Conservation (phyloP, 2,797 vertebrate genomes). For the Lophius americanus region DNA sequence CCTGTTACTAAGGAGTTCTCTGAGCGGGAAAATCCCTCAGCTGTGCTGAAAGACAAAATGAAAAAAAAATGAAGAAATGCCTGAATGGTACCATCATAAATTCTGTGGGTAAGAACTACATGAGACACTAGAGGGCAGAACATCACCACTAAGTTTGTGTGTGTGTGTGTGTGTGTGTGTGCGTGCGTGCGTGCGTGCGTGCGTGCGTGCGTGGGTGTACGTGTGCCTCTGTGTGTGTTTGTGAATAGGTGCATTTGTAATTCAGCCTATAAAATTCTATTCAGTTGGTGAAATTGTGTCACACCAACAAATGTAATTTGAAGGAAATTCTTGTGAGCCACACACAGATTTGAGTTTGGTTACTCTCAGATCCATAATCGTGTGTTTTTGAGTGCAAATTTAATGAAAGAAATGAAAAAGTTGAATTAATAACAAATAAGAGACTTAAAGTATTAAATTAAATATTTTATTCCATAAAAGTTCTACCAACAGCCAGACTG, state of each 20-base stretch:
- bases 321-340: conserved; percentile 2
- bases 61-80: background rate
- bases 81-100: background rate
- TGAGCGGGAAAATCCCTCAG: conserved; percentile 92
- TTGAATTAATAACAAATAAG: background rate
- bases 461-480: conserved; percentile 1
- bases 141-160: conserved; percentile 30
- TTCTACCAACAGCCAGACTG: conserved; percentile 10
- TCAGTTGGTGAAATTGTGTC: background rate
- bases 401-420: background rate
- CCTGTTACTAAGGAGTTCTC: conserved; percentile 90
- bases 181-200: background rate
- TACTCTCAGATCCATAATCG: background rate
- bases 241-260: conserved; percentile 1
- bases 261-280: conserved; percentile 14
- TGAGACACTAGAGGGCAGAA: conserved; percentile 61
- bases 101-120: conserved; percentile 24
- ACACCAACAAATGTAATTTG: background rate
- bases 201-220: background rate
- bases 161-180: background rate
- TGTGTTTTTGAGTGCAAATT: background rate
- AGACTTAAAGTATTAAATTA: background rate
- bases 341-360: background rate
- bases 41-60: conserved; percentile 86
- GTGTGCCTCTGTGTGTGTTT: background rate